Percentiles rank a stretch among this genome's conserved stretches.
These are phyloP conservation scores for Oreohelix idahoensis DNA, from an alignment of 1,140 invertebrate genomes.

Conservation along the genomic window DNA sequence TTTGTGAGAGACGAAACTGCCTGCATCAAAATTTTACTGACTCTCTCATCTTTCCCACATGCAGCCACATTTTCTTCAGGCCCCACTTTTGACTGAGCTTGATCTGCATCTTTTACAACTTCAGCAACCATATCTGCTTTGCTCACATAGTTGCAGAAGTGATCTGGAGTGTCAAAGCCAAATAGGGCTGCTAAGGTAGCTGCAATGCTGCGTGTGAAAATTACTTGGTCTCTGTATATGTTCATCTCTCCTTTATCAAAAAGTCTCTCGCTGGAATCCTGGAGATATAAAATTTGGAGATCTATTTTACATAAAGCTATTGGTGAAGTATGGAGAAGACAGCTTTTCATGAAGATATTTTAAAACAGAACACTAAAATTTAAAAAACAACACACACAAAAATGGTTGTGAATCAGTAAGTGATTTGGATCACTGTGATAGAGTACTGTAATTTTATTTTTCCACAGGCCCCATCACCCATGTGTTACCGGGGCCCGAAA, in stretches of 20 bases:
- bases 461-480: too few species aligned
- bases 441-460: too few species aligned
- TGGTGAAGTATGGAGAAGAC: too few species aligned
- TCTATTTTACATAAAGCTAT: too few species aligned
- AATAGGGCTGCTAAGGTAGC: background rate
- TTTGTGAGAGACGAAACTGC: background rate
- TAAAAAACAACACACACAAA: too few species aligned
- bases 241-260: slow-evolving; percentile 77
- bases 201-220: slow-evolving; percentile 47
- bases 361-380: too few species aligned
- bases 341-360: too few species aligned
- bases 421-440: too few species aligned
- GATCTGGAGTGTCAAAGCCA: background rate
- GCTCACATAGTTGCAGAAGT: background rate
- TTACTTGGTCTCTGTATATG: slow-evolving; percentile 71
- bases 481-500: too few species aligned
- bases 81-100: background rate
- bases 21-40: background rate
- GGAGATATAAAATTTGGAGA: too few species aligned
- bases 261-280: slow-evolving; percentile 72
- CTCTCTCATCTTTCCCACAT: background rate
- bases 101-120: background rate
- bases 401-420: too few species aligned
- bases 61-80: background rate
- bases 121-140: background rate